Evolutionary conservation across 2,797 vertebrate genomes (phyloP).

Genomic region (Lacerta agilis): DNA sequence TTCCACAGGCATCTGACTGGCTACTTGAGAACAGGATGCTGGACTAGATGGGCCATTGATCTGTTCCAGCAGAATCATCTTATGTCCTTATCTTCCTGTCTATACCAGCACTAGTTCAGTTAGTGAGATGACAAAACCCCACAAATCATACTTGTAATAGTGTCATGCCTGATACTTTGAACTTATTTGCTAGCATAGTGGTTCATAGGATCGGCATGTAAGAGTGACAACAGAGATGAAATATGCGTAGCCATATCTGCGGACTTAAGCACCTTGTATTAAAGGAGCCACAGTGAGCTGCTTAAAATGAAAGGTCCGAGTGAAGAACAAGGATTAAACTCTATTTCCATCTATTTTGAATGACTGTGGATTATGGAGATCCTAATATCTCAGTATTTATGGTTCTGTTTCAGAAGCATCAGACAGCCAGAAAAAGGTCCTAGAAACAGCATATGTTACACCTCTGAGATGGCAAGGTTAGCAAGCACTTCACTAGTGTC

Average conservation of each 20-base stretch:
- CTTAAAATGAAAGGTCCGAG: background rate
- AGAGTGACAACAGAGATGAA: background rate
- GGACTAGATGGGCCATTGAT: no score
- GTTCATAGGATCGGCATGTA: background rate
- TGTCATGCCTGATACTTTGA: background rate
- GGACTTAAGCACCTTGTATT: background rate
- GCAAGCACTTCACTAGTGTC: slow-evolving; percentile 77
- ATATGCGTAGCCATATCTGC: background rate
- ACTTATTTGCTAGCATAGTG: background rate
- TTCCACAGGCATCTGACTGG: no score
- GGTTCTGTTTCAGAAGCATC: background rate
- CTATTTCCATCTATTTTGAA: background rate
- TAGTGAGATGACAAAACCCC: background rate
- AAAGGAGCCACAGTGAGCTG: background rate
- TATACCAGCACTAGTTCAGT: background rate
- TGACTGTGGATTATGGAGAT: background rate
- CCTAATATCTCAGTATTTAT: accelerated
- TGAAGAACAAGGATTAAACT: slow-evolving; percentile 13
- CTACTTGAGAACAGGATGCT: no score
- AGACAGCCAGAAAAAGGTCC: slow-evolving; percentile 37
- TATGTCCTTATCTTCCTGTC: background rate
- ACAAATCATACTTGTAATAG: background rate
- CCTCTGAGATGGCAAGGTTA: slow-evolving; percentile 66
- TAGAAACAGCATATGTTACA: slow-evolving; percentile 39
- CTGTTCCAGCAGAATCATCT: no score